phyloP scores from a whole-genome alignment of 2,797 vertebrate species.

The Mus caroli region DNA sequence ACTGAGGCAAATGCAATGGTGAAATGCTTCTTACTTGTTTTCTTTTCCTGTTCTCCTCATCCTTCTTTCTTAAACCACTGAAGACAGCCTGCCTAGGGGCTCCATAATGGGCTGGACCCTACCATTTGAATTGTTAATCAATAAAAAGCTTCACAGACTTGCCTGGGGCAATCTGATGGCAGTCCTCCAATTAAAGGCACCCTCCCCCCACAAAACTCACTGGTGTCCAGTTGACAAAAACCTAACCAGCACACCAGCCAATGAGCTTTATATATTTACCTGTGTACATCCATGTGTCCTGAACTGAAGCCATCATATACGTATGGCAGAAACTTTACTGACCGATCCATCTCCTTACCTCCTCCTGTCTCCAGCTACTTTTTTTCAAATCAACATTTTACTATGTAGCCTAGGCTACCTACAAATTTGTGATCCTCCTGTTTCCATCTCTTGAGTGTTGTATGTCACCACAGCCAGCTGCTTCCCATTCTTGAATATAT shows the following conservation, averaged over 20 bases:
- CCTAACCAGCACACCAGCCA: background rate
- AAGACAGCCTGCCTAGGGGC: background rate
- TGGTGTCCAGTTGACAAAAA: background rate
- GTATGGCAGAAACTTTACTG: background rate
- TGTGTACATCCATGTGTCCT: background rate
- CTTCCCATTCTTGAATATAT: background rate
- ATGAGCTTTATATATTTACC: background rate
- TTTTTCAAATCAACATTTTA: background rate
- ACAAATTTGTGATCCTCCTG: background rate
- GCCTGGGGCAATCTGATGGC: background rate
- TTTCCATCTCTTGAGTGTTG: background rate
- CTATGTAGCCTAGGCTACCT: background rate
- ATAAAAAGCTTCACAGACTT: background rate
- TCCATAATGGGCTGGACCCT: too few species aligned
- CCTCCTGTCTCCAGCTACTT: background rate
- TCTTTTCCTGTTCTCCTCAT: background rate
- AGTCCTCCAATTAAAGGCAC: background rate
- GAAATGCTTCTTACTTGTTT: background rate
- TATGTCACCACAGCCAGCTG: background rate
- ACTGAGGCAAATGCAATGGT: background rate
- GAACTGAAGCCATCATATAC: background rate
- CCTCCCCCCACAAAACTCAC: background rate
- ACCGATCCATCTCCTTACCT: background rate
- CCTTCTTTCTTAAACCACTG: background rate
- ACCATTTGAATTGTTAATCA: background rate